phyloP scores from a whole-genome alignment of 2,888 invertebrate genomes.

The Prosopocoilus inquinatus region DNA sequence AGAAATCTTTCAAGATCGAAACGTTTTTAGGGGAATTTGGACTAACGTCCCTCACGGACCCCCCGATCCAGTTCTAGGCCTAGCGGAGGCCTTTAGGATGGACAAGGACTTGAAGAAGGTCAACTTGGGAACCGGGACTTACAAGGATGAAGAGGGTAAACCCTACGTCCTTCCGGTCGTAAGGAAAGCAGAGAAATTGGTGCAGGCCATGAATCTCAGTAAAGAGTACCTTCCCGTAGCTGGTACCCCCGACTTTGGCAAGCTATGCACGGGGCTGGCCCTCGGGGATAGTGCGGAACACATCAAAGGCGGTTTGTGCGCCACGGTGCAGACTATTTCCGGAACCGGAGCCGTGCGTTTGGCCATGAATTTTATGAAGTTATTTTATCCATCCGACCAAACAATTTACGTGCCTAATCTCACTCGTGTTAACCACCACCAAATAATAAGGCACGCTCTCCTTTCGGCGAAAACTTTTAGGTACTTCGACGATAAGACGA shows the following conservation, averaged over 20 bases:
- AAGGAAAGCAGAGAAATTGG: conserved; percentile 74
- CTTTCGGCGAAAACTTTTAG: conserved; percentile 84
- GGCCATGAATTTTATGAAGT: conserved; percentile 81
- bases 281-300: conserved; percentile 75
- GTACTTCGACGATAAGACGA: conserved; percentile 91
- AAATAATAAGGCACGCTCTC: conserved; percentile 87
- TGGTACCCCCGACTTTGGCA: conserved; percentile 81
- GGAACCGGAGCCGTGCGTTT: conserved; percentile 96
- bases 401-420: conserved; percentile 87
- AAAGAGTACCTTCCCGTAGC: conserved; percentile 95
- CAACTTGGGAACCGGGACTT: conserved; percentile 94
- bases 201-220: conserved; percentile 70
- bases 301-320: conserved; percentile 54
- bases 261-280: conserved; percentile 81
- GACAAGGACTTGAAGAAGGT: conserved; percentile 92
- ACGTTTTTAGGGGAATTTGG: conserved; percentile 75
- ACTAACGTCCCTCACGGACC: conserved; percentile 91
- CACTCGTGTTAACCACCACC: conserved; percentile 97
- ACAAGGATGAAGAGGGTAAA: conserved; percentile 95
- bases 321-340: conserved; percentile 85
- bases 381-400: conserved; percentile 76
- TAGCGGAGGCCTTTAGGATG: conserved; percentile 92
- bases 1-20: neutral
- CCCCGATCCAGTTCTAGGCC: conserved; percentile 95
- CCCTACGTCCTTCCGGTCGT: conserved; percentile 92